phyloP scores from a whole-genome alignment of 1,140 invertebrate species.

The Helicoverpa zea region DNA sequence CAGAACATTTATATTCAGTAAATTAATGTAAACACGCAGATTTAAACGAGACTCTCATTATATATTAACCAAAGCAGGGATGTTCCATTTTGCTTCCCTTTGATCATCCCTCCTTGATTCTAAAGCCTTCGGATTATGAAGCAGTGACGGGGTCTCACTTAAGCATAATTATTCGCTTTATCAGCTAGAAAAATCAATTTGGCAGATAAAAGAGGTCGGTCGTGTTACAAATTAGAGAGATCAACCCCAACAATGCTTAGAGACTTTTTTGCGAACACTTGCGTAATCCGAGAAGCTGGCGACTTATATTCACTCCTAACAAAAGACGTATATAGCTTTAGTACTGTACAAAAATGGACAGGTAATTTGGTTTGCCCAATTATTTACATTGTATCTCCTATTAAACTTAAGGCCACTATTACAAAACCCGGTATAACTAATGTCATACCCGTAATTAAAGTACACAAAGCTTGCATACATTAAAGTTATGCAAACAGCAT shows the following conservation, averaged over 20 bases:
- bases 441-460: constrained; percentile 20
- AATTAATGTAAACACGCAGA: constrained; percentile 79
- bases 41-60: constrained; percentile 77
- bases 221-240: constrained; percentile 53
- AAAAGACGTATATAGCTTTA: no score
- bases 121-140: constrained; percentile 75
- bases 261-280: not conserved
- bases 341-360: no score
- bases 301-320: no score
- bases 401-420: constrained; percentile 8
- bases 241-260: constrained; percentile 12
- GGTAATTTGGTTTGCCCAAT: no score
- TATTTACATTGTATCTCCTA: not conserved
- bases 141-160: constrained; percentile 68
- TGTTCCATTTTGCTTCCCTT: constrained; percentile 73
- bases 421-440: not conserved
- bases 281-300: not conserved
- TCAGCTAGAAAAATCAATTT: constrained; percentile 76
- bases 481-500: constrained; percentile 38
- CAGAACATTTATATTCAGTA: constrained; percentile 67
- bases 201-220: constrained; percentile 40
- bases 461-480: constrained; percentile 22
- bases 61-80: constrained; percentile 79
- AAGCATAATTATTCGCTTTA: constrained; percentile 81
- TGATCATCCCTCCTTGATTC: constrained; percentile 73